Evolutionary conservation across 2,113 vertebrate genomes (phyloP).

Genomic region (Centropus bengalensis): DNA sequence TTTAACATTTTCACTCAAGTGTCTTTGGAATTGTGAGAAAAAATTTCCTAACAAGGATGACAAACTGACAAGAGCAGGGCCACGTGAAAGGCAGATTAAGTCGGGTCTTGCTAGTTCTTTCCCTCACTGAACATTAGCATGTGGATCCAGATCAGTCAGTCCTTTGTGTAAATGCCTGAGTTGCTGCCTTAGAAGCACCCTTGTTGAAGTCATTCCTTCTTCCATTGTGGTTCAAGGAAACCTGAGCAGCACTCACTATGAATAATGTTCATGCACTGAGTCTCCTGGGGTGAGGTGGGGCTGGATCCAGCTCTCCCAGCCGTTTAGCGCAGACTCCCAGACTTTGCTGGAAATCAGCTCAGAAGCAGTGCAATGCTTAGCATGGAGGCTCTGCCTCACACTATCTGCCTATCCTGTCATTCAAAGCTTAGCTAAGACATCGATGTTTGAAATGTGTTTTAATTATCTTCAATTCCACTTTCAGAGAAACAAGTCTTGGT

Average conservation of each 20-base stretch:
- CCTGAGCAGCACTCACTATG: not conserved
- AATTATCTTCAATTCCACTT: not conserved
- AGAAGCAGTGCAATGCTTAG: not conserved
- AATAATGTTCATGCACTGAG: rapidly evolving
- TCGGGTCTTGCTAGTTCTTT: not conserved
- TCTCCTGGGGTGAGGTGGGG: not conserved
- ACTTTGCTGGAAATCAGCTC: not conserved
- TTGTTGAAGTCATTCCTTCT: not conserved
- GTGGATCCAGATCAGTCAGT: not conserved
- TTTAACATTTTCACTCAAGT: not conserved
- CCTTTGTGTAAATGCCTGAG: not conserved
- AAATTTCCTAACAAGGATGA: not conserved
- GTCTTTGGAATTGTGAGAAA: not conserved
- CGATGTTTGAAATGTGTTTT: not conserved
- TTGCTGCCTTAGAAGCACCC: not conserved
- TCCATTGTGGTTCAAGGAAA: rapidly evolving
- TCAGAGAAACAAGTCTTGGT: not conserved
- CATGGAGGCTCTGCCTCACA: not conserved
- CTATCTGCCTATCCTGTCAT: not conserved
- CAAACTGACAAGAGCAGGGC: not conserved
- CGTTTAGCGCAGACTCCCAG: not conserved
- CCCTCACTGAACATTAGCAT: not conserved
- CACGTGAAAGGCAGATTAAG: not conserved
- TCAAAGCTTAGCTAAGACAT: not conserved
- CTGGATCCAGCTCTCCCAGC: not conserved